Evolutionary conservation across 2,113 vertebrate genomes (phyloP).

Genomic region (Danionella cerebrum): DNA sequence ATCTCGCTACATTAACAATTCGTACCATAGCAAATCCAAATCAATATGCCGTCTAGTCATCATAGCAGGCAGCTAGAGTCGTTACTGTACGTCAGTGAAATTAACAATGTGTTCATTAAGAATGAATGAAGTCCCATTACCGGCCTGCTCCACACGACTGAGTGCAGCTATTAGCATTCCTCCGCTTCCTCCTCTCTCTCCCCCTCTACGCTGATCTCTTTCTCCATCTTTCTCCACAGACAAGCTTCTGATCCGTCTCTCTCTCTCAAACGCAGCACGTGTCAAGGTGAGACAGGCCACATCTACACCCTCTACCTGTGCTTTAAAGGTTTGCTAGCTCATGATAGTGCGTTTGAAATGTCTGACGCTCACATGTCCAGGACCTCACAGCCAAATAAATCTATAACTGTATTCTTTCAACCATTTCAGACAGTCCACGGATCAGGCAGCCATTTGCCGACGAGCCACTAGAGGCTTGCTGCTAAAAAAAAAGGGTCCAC

Average conservation of each 20-base stretch:
- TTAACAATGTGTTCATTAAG: conserved; percentile 43
- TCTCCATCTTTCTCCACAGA: neutral
- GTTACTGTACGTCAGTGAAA: conserved; percentile 30
- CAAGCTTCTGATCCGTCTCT: neutral
- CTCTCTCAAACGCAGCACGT: neutral
- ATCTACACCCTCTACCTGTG: neutral
- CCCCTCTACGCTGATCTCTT: neutral
- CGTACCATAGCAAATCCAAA: neutral
- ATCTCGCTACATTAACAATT: too few species aligned
- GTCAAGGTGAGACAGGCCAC: conserved; percentile 6
- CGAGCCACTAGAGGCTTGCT: too few species aligned
- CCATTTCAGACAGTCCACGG: neutral
- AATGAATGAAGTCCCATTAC: conserved; percentile 37
- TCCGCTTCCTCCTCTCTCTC: conserved; percentile 2
- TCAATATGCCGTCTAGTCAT: conserved; percentile 16
- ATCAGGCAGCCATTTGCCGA: too few species aligned
- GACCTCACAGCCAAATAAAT: too few species aligned
- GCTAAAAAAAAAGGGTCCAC: too few species aligned
- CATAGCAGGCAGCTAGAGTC: neutral
- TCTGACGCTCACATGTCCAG: too few species aligned
- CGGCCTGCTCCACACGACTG: conserved; percentile 28
- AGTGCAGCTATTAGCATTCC: conserved; percentile 36
- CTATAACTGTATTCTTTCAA: too few species aligned
- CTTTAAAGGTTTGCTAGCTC: neutral
- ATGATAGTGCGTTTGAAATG: too few species aligned